Conservation (phyloP, 2,888 invertebrate genomes). For the Drosophila sordidapex region DNA sequence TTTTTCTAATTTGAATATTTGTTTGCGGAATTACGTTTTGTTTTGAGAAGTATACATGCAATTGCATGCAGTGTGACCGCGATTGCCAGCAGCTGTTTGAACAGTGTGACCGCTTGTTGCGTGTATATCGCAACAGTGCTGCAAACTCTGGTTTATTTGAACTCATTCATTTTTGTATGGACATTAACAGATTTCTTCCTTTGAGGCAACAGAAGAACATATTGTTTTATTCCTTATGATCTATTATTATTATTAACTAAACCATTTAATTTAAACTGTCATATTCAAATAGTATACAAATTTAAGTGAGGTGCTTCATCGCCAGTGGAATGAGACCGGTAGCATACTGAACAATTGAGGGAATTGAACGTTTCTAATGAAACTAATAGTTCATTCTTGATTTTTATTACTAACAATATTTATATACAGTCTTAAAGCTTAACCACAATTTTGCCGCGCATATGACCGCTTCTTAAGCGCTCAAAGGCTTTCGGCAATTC, state of each 20-base stretch:
- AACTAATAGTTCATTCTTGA: not conserved
- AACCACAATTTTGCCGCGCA: conserved; percentile 92
- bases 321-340: too few species aligned
- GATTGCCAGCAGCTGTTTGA: conserved; percentile 26
- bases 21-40: conserved; percentile 28
- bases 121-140: conserved; percentile 1
- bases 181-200: not conserved
- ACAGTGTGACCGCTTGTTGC: conserved; percentile 9
- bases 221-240: not conserved
- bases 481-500: conserved; percentile 90
- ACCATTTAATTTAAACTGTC: not conserved
- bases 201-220: not conserved
- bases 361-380: not conserved
- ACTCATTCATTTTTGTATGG: not conserved
- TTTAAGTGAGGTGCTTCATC: too few species aligned
- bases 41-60: conserved; percentile 16
- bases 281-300: too few species aligned
- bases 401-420: not conserved
- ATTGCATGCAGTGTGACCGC: conserved; percentile 27
- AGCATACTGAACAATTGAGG: too few species aligned
- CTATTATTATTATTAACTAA: not conserved
- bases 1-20: not conserved
- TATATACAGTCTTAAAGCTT: conserved; percentile 73
- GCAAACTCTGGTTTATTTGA: not conserved
- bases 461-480: conserved; percentile 88